phyloP scores from a whole-genome alignment of 92 coral and sea anemone genomes.

The Parazoanthus swiftii region DNA sequence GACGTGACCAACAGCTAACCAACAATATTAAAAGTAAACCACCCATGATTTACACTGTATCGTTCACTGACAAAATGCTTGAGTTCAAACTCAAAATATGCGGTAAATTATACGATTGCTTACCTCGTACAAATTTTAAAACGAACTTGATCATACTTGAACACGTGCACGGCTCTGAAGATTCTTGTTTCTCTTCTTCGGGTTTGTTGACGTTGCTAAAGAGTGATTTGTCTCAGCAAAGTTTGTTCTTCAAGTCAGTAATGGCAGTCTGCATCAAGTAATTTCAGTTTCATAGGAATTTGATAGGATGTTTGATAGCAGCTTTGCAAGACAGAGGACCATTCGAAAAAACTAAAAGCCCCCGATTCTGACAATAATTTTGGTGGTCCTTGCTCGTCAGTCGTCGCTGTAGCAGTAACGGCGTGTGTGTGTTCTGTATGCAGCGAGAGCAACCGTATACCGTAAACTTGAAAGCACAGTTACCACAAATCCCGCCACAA shows the following conservation, averaged over 20 bases:
- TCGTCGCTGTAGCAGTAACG: too few species aligned
- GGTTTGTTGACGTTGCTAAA: slow-evolving; percentile 10
- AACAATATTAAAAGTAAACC: too few species aligned
- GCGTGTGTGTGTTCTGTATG: too few species aligned
- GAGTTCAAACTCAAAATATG: slow-evolving; percentile 22
- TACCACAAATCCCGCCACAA: too few species aligned
- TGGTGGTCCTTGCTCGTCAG: too few species aligned
- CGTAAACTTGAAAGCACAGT: too few species aligned
- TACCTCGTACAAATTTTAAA: not conserved
- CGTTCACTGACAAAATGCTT: not conserved
- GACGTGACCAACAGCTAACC: not conserved
- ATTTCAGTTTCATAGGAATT: slow-evolving; percentile 23
- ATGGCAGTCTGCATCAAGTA: slow-evolving; percentile 26
- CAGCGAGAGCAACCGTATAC: too few species aligned
- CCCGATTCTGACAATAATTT: too few species aligned
- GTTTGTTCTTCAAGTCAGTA: slow-evolving; percentile 16
- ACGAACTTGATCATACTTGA: not conserved
- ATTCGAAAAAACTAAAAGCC: too few species aligned
- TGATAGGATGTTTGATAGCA: not conserved
- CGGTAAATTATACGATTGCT: slow-evolving; percentile 17
- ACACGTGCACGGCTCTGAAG: slow-evolving; percentile 17
- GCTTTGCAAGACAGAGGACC: not conserved
- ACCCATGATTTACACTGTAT: not conserved
- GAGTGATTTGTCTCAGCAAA: slow-evolving; percentile 8
- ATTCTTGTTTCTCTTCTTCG: slow-evolving; percentile 6